These are phyloP conservation scores for Drosophila carrolli DNA, from an alignment of 1,140 invertebrate species.

Conservation along the genomic window DNA sequence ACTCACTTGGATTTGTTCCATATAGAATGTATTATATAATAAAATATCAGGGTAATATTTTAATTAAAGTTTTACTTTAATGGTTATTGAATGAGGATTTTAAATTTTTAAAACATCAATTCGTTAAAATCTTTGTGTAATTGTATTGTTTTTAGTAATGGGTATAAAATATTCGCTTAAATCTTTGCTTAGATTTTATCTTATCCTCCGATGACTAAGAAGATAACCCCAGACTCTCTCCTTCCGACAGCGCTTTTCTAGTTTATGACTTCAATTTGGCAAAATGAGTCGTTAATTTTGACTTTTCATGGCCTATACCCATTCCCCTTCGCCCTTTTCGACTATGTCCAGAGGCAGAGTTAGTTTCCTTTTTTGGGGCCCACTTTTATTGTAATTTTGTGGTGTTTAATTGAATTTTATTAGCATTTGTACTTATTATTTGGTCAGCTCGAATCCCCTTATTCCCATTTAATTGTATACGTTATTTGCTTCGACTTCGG, in stretches of 20 bases:
- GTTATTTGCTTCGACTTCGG: conserved; percentile 53
- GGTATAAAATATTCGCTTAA: background rate
- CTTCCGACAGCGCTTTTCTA: conserved; percentile 31
- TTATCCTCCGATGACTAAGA: background rate
- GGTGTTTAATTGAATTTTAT: conserved; percentile 84
- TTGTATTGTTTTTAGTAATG: background rate
- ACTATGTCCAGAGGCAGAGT: conserved; percentile 9
- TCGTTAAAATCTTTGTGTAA: background rate
- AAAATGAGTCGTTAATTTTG: conserved; percentile 83
- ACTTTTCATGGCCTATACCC: conserved; percentile 65
- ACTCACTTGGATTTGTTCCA: conserved; percentile 33
- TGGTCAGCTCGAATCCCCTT: conserved; percentile 23
- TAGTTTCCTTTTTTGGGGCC: conserved; percentile 58
- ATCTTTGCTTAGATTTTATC: too few species aligned
- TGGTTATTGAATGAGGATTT: too few species aligned
- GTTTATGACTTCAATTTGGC: conserved; percentile 81
- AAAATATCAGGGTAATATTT: too few species aligned
- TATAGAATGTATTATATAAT: background rate
- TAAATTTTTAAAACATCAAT: too few species aligned
- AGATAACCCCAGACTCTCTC: conserved; percentile 24
- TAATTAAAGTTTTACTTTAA: too few species aligned
- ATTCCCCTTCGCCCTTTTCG: background rate
- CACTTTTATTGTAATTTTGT: conserved; percentile 82
- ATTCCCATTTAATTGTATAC: conserved; percentile 66
- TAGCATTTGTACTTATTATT: conserved; percentile 82